phyloP scores from a whole-genome alignment of 2,113 vertebrate species.

The Damaliscus lunatus region DNA sequence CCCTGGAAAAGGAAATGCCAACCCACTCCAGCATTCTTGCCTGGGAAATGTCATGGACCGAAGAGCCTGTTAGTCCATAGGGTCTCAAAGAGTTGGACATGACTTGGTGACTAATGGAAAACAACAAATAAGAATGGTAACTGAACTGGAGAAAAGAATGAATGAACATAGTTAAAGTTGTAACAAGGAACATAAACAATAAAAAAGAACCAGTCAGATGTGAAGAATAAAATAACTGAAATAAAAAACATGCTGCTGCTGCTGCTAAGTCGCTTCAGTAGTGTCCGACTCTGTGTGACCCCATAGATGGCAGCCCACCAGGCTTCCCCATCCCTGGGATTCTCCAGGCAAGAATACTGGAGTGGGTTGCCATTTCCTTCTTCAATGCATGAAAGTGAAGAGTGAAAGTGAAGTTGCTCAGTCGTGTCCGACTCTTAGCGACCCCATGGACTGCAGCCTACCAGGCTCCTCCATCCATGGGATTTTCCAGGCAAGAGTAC shows the following conservation, averaged over 20 bases:
- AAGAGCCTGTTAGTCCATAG: not conserved
- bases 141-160: not conserved
- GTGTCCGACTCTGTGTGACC: too few relatives aligned
- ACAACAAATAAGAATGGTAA: not conserved
- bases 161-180: not conserved
- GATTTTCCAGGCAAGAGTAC: too few relatives aligned
- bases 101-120: not conserved
- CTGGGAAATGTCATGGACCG: not conserved
- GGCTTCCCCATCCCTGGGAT: too few relatives aligned
- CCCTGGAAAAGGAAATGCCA: not conserved
- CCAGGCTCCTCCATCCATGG: too few relatives aligned
- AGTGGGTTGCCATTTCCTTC: too few relatives aligned
- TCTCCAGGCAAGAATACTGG: too few relatives aligned
- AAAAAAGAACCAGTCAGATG: not conserved
- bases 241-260: not conserved
- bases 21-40: not conserved
- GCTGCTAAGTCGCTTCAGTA: too few relatives aligned
- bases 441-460: too few relatives aligned
- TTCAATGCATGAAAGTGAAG: too few relatives aligned
- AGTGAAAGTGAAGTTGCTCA: too few relatives aligned
- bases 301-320: too few relatives aligned
- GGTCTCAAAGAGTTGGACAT: not conserved
- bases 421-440: rapidly evolving
- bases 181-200: not conserved
- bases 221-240: not conserved